Percentiles rank a stretch among this genome's conserved stretches.
These are phyloP conservation scores for Tragelaphus eurycerus DNA, from an alignment of 2,797 vertebrate species.

Conservation along the genomic window DNA sequence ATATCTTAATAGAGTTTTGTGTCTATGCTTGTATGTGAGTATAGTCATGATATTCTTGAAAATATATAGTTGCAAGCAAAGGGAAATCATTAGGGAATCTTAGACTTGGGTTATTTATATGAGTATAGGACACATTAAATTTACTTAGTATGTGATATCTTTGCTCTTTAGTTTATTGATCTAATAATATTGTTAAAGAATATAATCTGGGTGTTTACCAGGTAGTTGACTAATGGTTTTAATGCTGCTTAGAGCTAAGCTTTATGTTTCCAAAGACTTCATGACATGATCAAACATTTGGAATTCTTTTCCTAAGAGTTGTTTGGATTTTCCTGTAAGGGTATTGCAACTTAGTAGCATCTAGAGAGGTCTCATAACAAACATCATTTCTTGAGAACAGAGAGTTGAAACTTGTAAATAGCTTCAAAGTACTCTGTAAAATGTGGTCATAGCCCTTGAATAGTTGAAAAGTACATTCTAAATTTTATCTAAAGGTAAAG, in stretches of 20 bases:
- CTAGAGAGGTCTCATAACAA: background rate
- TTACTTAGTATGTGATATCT: background rate
- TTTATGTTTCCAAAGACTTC: slow-evolving; percentile 2
- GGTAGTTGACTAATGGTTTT: background rate
- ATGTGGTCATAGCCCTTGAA: background rate
- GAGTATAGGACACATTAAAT: background rate
- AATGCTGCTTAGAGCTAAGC: background rate
- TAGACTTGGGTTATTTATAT: background rate
- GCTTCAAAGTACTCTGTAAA: slow-evolving; percentile 4
- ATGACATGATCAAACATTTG: background rate
- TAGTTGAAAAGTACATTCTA: background rate
- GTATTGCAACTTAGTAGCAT: background rate
- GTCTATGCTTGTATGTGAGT: background rate
- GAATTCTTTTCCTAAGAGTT: background rate
- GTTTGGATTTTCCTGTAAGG: background rate
- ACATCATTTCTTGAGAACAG: background rate
- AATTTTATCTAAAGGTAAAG: slow-evolving; percentile 6
- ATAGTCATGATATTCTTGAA: background rate
- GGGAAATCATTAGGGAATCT: background rate
- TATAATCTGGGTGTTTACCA: background rate
- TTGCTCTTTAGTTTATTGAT: background rate
- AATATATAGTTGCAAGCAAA: background rate
- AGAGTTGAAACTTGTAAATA: slow-evolving; percentile 26
- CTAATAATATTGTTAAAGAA: background rate
- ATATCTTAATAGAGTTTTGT: background rate